Percentiles rank a stretch among this genome's conserved stretches.
Evolutionary conservation across 2,113 vertebrate species (phyloP).

Genomic region (Cheilinus undulatus): DNA sequence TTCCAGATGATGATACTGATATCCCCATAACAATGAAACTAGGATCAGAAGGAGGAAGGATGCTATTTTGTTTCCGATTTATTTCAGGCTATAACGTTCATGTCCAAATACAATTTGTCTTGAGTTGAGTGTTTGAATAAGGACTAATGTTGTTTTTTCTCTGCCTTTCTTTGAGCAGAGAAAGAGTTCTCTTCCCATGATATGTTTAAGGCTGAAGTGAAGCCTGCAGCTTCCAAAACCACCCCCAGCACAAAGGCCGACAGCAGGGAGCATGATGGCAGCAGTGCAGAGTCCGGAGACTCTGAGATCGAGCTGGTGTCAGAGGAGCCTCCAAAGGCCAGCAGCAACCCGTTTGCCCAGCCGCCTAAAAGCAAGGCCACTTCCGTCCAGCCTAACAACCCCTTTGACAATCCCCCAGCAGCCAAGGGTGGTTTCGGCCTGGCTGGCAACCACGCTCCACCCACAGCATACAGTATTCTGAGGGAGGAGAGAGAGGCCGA

Average conservation of each 20-base stretch:
- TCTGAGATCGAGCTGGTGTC: slow-evolving; percentile 96
- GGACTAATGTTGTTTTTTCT: slow-evolving; percentile 16
- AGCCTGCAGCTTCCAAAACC: slow-evolving; percentile 61
- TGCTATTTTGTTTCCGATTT: neutral
- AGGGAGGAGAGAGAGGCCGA: slow-evolving; percentile 96
- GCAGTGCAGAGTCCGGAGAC: slow-evolving; percentile 94
- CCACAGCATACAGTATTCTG: slow-evolving; percentile 94
- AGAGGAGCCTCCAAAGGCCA: slow-evolving; percentile 86
- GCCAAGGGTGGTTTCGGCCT: slow-evolving; percentile 88
- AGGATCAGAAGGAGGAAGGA: too few species aligned
- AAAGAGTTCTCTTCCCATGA: slow-evolving; percentile 79
- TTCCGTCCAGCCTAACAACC: slow-evolving; percentile 87
- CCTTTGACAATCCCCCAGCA: slow-evolving; percentile 77
- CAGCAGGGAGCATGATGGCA: slow-evolving; percentile 86
- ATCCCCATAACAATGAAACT: too few species aligned
- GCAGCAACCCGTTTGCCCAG: slow-evolving; percentile 83
- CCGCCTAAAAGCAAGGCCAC: slow-evolving; percentile 85
- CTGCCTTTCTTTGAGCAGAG: slow-evolving; percentile 79
- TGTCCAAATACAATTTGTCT: neutral
- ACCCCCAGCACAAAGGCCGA: slow-evolving; percentile 67
- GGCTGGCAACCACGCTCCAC: slow-evolving; percentile 85
- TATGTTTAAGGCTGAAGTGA: slow-evolving; percentile 73
- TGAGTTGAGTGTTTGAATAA: slow-evolving; percentile 21
- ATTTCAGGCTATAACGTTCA: neutral
- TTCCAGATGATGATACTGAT: too few species aligned